Evolutionary conservation across 2,797 vertebrate genomes (phyloP), one percentile per base, ranked within the genome.

Genomic region (Propithecus perrieri): DNA sequence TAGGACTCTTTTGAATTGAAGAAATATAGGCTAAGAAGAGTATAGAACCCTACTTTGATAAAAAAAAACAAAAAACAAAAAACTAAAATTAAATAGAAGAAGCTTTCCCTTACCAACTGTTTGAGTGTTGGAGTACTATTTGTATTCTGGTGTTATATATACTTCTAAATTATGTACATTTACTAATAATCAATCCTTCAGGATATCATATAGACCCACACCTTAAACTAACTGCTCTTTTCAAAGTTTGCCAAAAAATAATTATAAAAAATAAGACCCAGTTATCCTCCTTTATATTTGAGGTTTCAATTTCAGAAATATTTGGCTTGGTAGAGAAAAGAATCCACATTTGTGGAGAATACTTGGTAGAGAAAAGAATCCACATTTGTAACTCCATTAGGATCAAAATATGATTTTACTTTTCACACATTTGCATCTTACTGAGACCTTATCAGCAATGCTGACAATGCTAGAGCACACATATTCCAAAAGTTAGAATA

Each of bases 171-270:
- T 26, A n/a, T 35, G 30, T 24, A 75, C 17, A 69, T 79, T 84
- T 63, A 75, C 24, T 28, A 41, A 96, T 35, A 87, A 53, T 94
- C 15, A 87, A 53, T 94, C 15, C 24, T 78, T 30, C 8, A 93
- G 38, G 26, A 76, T 71, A 48, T 83, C 83, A n/a, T 12, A 4
- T 71, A 74, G 30, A 61, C 7, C 35, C 18, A 63, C n/a, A 2
- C 26, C 30, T 50, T 50, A 46, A 89, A 71, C 12, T 33, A 84
- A 75, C 10, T 65, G 13, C 18, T 95, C 4, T 53, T 22, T 35
- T 92, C 43, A 24, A 95, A 72, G 43, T 78, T 87, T 76, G 17
- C 38, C 48, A 81, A 95, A 86, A 69, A 20, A 57, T 33, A 71
- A 46, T 46, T 33, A 22, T 9, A 93, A 79, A 33, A 69, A 14